These are phyloP conservation scores for Cairina moschata DNA, from an alignment of 2,113 vertebrate genomes.

Conservation along the genomic window DNA sequence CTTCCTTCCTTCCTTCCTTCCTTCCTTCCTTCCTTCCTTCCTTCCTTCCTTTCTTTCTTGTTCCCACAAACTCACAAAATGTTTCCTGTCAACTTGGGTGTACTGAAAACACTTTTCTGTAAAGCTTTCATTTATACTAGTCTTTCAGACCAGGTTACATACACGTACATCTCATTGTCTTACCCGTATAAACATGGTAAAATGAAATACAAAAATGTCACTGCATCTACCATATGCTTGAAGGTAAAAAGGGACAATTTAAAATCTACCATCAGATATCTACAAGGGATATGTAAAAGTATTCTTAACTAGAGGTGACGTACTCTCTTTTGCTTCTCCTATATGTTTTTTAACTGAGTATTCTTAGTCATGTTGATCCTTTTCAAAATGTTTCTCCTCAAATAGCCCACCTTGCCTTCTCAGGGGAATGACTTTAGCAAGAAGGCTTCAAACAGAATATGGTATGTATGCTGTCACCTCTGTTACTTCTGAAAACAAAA, in stretches of 20 bases:
- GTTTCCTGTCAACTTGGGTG: neutral
- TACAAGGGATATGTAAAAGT: neutral
- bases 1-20: too few relatives aligned
- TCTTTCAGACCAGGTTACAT: neutral
- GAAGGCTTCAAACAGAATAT: neutral
- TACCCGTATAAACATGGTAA: rapidly evolving
- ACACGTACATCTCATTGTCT: neutral
- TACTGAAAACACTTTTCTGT: neutral
- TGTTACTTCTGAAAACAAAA: rapidly evolving
- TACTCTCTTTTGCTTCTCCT: neutral
- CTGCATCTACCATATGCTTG: too few relatives aligned
- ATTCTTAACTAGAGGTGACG: neutral
- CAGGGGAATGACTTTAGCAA: neutral
- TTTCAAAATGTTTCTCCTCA: neutral
- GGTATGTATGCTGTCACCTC: neutral
- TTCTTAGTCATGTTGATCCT: neutral
- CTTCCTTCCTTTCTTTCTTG: neutral
- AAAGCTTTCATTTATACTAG: neutral
- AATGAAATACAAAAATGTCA: neutral
- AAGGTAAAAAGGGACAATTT: neutral
- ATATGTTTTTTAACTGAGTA: neutral
- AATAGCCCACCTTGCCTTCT: neutral
- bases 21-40: too few relatives aligned
- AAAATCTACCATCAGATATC: neutral
- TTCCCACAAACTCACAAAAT: neutral